Evolutionary conservation across 2,888 invertebrate species (phyloP), one percentile per base, ranked within the genome.

Genomic region (Dichetophora obliterata): DNA sequence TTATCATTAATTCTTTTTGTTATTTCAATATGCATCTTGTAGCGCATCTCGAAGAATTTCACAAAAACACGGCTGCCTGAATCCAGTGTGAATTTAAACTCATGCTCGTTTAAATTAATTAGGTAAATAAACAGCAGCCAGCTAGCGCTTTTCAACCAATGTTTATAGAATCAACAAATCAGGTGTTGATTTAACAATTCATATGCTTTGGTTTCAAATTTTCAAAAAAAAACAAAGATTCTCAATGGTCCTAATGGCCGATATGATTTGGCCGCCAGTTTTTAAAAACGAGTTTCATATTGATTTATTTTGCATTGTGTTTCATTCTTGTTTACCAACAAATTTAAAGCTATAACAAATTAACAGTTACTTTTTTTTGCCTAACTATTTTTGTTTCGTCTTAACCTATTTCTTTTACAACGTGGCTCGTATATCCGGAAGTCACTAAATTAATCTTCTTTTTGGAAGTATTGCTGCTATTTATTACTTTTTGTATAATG

Each of bases 21-120:
- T 71, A 37, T 71, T 71, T 37, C 22, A 57, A 71, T 72, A 59
- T 72, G 61, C 27, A 71, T 37, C 43, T 34, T 57, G 19, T 68
- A 43, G 22, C 4, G 50, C 24, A 50, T 43, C 43, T 43, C 43
- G 43, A 43, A 43, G 14, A 43, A 14, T 43, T 43, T 43, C 43
- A 43, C 43, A 43, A 43, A 43, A 11, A 43, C 43, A 1, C 43
- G 6, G 1, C 37, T n/a, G 37, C 43, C 43, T 11, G 43, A 2
- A 43, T 43, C 43, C 14, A 43, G 27, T 27, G 57, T 14, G 57
- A 57, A 34, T 57, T 57, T n/a, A n/a, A n/a, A n/a, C n/a, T 71
- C 43, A 19, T 31, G 27, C 22, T 59, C 31, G 69, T 69, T 34
- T 57, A 54, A 71, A 71, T 71, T 22, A 71, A 71, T 71, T 57